Percentiles rank a stretch among this genome's conserved stretches.
Evolutionary conservation across 1,140 invertebrate species (phyloP).

Genomic region (Leucophenga varia): DNA sequence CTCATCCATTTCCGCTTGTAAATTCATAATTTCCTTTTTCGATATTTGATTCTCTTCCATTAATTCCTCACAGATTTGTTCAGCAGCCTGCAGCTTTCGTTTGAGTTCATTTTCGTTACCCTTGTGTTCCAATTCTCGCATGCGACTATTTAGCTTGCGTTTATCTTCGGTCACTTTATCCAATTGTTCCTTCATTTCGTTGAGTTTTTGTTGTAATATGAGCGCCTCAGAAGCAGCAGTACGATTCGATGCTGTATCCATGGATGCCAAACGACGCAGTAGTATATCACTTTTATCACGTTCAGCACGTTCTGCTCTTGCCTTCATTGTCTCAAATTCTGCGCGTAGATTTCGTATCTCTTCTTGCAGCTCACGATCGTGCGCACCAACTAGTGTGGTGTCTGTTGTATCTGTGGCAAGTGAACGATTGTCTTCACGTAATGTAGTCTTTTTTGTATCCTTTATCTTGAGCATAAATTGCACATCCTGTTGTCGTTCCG

Average conservation of each 20-base stretch:
- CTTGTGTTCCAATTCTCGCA: slow-evolving; percentile 70
- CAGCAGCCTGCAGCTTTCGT: slow-evolving; percentile 79
- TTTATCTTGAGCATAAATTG: slow-evolving; percentile 57
- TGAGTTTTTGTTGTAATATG: slow-evolving; percentile 78
- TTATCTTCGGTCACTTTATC: slow-evolving; percentile 83
- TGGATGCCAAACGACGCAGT: slow-evolving; percentile 70
- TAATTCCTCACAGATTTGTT: slow-evolving; percentile 86
- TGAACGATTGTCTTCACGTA: slow-evolving; percentile 58
- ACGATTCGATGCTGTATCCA: slow-evolving; percentile 73
- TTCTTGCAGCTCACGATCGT: slow-evolving; percentile 59
- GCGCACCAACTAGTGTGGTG: slow-evolving; percentile 56
- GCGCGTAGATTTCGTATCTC: slow-evolving; percentile 67
- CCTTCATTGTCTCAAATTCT: slow-evolving; percentile 61
- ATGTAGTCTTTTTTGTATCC: slow-evolving; percentile 36
- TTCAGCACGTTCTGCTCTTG: slow-evolving; percentile 75
- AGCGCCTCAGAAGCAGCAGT: slow-evolving; percentile 69
- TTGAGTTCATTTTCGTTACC: slow-evolving; percentile 66
- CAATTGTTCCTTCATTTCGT: slow-evolving; percentile 74
- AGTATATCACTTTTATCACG: slow-evolving; percentile 86
- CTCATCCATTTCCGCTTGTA: slow-evolving; percentile 97
- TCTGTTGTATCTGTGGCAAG: slow-evolving; percentile 57
- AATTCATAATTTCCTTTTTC: slow-evolving; percentile 87
- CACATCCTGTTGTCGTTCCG: slow-evolving; percentile 55
- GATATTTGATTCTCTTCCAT: slow-evolving; percentile 97
- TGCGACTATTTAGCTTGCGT: slow-evolving; percentile 68